phyloP scores from a whole-genome alignment of 2,888 invertebrate species.

The Clostera curtula region DNA sequence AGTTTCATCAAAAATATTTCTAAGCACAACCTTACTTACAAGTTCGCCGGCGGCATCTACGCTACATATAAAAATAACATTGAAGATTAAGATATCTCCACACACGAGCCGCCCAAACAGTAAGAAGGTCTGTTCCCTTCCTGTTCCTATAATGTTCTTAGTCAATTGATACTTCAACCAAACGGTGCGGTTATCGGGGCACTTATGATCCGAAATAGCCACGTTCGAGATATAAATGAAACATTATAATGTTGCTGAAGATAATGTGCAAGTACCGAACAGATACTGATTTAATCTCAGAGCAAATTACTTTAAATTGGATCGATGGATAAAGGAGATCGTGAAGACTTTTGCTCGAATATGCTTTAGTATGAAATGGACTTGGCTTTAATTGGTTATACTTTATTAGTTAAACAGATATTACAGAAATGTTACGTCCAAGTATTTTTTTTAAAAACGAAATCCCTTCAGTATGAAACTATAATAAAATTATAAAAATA shows the following conservation, averaged over 20 bases:
- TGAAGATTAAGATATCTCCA: conserved; percentile 18
- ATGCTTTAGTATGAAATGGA: too few species aligned
- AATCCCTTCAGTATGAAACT: too few species aligned
- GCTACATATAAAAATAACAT: conserved; percentile 17
- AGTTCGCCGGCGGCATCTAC: too few species aligned
- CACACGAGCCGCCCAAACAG: conserved; percentile 21
- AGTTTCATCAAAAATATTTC: too few species aligned
- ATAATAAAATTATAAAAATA: too few species aligned
- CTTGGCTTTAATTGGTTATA: too few species aligned
- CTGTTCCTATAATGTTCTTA: conserved; percentile 37
- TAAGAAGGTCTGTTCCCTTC: conserved; percentile 25
- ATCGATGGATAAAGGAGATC: too few species aligned
- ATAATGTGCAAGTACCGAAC: conserved; percentile 27
- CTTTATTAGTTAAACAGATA: too few species aligned
- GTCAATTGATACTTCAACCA: conserved; percentile 39
- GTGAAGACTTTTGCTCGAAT: too few species aligned
- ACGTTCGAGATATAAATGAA: conserved; percentile 38
- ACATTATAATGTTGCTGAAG: conserved; percentile 33
- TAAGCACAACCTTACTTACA: too few species aligned
- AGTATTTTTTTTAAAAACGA: too few species aligned
- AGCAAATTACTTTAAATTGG: conserved; percentile 19
- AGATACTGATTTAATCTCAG: conserved; percentile 18
- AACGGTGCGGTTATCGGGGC: conserved; percentile 43
- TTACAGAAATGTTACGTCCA: too few species aligned
- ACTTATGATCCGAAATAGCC: conserved; percentile 55